A percentile compares a stretch with the other conserved stretches of the same genome.
These are phyloP conservation scores for Haemorhous mexicanus DNA, from an alignment of 2,113 vertebrate species.

Conservation along the genomic window DNA sequence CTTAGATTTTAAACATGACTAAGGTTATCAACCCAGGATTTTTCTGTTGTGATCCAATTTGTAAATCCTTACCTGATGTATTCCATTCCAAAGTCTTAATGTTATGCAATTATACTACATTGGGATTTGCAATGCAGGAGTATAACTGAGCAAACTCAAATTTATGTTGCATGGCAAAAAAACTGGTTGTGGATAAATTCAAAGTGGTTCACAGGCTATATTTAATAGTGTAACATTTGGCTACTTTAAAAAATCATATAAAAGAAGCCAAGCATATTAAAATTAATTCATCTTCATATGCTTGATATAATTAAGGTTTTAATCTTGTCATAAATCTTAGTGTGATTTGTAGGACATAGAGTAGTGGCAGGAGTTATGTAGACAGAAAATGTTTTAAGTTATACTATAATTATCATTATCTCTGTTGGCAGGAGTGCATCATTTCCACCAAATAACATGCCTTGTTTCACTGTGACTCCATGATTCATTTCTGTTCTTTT, in stretches of 20 bases:
- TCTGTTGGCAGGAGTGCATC: background rate
- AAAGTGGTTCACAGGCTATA: background rate
- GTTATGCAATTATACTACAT: background rate
- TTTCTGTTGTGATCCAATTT: background rate
- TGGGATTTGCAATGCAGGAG: fast-evolving
- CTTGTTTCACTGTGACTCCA: background rate
- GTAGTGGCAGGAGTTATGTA: background rate
- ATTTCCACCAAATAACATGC: background rate
- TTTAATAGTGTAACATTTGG: background rate
- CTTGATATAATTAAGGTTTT: background rate
- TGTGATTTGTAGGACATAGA: background rate
- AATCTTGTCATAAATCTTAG: background rate
- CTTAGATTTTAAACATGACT: background rate
- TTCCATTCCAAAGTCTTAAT: background rate
- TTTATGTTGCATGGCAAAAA: background rate
- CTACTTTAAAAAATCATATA: background rate
- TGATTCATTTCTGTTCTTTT: conserved; percentile 18
- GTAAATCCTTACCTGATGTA: background rate
- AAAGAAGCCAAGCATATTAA: background rate
- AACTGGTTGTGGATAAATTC: background rate
- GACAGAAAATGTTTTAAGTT: background rate
- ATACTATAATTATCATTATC: conserved; percentile 14
- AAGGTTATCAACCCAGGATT: background rate
- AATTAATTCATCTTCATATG: background rate
- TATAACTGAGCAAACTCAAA: background rate